Evolutionary conservation across 2,113 vertebrate genomes (phyloP), one percentile per base, ranked within the genome.

Genomic region (Pseudopipra pipra): DNA sequence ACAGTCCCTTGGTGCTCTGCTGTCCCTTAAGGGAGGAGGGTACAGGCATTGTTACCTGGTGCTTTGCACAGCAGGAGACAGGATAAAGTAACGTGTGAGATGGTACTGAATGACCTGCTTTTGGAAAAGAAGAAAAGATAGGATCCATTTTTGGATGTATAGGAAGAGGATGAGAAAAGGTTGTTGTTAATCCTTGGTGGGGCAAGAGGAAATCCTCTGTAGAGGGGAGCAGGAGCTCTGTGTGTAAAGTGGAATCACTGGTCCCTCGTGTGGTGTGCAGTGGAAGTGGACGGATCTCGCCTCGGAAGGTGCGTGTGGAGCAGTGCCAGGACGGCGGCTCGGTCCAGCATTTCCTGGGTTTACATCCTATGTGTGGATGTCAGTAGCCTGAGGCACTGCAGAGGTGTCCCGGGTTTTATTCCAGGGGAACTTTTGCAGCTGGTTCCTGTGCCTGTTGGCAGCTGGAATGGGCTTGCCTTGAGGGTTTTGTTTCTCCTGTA

Each of bases 401-500:
- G 39, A 19, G 21, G 5, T 12, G 7, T 0, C 6, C 8, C 30
- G 12, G 58, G 2, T 27, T 81, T 90, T 85, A 49, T n/a, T 85
- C 15, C 30, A 10, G 1, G 7, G 16, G 44, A 9, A 33, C 14
- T 33, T 55, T 37, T 76, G 33, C 25, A 4, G 25, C 22, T n/a
- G 15, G 7, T 37, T 27, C 25, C 15, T 8, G 21, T 1, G 4
- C 33, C 22, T n/a, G 22, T 3, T 0, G 0, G 55, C 13, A 21
- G n/a, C 46, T 3, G 8, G 46, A 25, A 46, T 6, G 21, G 54
- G 18, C 5, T 14, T 1, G 3, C 15, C 39, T 17, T 12, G 8
- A 1, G 1, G 5, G 7, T 11, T 22, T 18, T 30, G 41, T n/a
- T 83, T 17, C 31, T 74, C 43, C 11, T 11, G 1, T 5, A 11